phyloP scores from a whole-genome alignment of 2,113 vertebrate species.

The Megaceryle torquata region DNA sequence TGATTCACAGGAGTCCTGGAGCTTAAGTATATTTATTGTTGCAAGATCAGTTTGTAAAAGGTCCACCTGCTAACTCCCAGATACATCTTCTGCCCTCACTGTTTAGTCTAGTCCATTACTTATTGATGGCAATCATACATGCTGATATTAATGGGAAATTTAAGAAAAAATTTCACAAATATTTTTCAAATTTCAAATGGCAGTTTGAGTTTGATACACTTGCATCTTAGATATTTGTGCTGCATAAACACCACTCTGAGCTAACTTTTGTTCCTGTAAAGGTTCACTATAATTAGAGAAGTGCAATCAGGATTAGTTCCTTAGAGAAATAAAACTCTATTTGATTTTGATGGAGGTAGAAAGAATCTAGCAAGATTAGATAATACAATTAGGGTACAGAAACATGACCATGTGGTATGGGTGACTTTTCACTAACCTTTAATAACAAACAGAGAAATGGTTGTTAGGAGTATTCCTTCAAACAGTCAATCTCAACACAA shows the following conservation, averaged over 20 bases:
- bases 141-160: not conserved
- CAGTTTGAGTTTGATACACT: not conserved
- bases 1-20: not conserved
- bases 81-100: not conserved
- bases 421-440: not conserved
- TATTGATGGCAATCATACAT: not conserved
- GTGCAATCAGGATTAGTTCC: not conserved
- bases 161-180: not conserved
- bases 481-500: not conserved
- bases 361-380: not conserved
- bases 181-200: not conserved
- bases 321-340: not conserved
- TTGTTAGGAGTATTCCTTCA: not conserved
- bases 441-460: not conserved
- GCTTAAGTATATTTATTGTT: not conserved
- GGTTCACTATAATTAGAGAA: not conserved
- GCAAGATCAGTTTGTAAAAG: not conserved
- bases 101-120: not conserved
- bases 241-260: not conserved
- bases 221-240: not conserved
- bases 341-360: not conserved
- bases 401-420: not conserved
- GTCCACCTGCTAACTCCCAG: accelerated
- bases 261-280: not conserved
- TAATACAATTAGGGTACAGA: not conserved